Conservation (phyloP, 2,113 vertebrate species). For the Semicossyphus pulcher region DNA sequence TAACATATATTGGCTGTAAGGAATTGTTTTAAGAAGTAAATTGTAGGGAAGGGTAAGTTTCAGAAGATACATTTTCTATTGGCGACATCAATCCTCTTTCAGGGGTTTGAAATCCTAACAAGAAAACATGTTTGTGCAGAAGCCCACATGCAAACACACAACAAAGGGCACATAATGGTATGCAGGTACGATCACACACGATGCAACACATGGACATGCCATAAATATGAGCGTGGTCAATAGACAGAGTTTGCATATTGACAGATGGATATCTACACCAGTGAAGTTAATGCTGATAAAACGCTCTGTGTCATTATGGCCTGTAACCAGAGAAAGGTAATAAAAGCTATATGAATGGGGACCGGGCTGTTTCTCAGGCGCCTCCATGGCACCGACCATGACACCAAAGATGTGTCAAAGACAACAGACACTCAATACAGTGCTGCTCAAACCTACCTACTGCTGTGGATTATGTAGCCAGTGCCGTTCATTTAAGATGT, state of each 20-base stretch:
- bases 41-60: too few species aligned
- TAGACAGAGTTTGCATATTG: conserved; percentile 67
- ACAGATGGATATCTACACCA: conserved; percentile 71
- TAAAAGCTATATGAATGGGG: conserved; percentile 73
- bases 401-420: conserved; percentile 83
- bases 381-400: conserved; percentile 77
- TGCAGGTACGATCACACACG: conserved; percentile 1
- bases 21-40: too few species aligned
- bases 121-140: not conserved
- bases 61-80: not conserved
- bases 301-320: conserved; percentile 58
- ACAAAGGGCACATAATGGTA: not conserved
- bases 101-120: conserved; percentile 10
- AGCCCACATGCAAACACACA: too few species aligned
- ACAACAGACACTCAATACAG: conserved; percentile 78
- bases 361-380: conserved; percentile 72
- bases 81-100: conserved; percentile 6
- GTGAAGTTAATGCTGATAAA: conserved; percentile 76
- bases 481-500: conserved; percentile 69
- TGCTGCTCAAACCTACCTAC: conserved; percentile 51
- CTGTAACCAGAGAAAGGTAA: conserved; percentile 78
- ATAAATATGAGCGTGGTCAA: conserved; percentile 56
- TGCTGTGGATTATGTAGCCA: conserved; percentile 71
- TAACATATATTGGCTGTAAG: not conserved
- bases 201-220: conserved; percentile 28